Percentiles rank a stretch among this genome's conserved stretches.
Conservation (phyloP, 1,140 invertebrate species). For the Drosophila virilis region DNA sequence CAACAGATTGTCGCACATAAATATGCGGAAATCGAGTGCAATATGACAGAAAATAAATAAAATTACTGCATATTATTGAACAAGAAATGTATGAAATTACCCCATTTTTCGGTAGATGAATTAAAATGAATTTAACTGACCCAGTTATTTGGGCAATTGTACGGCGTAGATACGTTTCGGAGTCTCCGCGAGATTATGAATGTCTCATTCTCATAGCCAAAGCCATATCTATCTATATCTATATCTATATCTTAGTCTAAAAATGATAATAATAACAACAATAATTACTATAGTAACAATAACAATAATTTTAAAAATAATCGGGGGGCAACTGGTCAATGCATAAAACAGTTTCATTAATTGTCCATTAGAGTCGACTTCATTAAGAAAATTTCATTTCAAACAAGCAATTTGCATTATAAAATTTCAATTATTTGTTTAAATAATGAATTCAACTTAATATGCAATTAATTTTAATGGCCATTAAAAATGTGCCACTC, state of each 20-base stretch:
- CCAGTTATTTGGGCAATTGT: too few relatives aligned
- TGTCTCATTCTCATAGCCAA: too few relatives aligned
- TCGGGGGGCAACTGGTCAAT: not conserved
- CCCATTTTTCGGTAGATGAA: not conserved
- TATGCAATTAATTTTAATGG: slow-evolving; percentile 58
- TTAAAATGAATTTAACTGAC: too few relatives aligned
- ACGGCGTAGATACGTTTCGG: not conserved
- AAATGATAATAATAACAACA: too few relatives aligned
- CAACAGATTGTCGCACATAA: not conserved
- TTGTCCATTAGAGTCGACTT: not conserved
- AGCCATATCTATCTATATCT: too few relatives aligned
- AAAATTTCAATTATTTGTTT: slow-evolving; percentile 62
- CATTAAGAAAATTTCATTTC: slow-evolving; percentile 1
- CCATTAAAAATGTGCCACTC: slow-evolving; percentile 52
- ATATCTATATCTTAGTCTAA: too few relatives aligned
- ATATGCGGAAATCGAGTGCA: slow-evolving; percentile 1
- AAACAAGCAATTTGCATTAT: slow-evolving; percentile 48
- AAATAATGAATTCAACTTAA: slow-evolving; percentile 56
- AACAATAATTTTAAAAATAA: not conserved
- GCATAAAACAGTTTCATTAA: not conserved
- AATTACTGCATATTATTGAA: not conserved
- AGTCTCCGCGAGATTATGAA: not conserved
- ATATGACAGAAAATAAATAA: not conserved
- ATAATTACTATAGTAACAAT: too few relatives aligned
- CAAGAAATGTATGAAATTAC: not conserved